Conservation (phyloP, 1,140 invertebrate species). For the Ctenoplectra terminalis region DNA sequence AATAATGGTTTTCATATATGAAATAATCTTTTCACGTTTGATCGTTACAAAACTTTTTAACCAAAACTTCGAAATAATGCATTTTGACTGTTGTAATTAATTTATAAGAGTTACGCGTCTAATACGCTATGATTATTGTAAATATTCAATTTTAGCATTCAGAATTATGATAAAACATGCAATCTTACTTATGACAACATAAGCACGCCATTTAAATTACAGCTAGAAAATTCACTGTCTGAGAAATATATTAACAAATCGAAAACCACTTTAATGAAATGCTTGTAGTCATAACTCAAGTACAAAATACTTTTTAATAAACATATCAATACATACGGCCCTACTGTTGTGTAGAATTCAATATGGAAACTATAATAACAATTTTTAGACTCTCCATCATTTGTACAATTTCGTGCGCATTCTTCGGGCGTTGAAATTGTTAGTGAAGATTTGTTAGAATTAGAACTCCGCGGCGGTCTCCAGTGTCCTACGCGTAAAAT, state of each 20-base stretch:
- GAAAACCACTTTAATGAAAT: neutral
- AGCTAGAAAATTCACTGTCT: neutral
- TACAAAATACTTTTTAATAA: neutral
- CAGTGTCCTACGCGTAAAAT: too few relatives aligned
- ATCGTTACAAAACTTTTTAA: too few relatives aligned
- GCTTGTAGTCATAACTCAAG: neutral
- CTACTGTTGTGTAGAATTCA: constrained; percentile 82
- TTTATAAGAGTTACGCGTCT: too few relatives aligned
- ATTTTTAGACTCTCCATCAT: constrained; percentile 54
- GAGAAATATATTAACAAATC: neutral
- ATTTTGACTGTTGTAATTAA: too few relatives aligned
- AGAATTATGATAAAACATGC: constrained; percentile 2
- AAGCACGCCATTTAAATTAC: neutral
- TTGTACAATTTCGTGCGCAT: constrained; percentile 75
- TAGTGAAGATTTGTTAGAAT: neutral
- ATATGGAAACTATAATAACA: constrained; percentile 82
- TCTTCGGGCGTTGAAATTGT: constrained; percentile 55
- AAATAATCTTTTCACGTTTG: too few relatives aligned
- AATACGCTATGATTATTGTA: neutral
- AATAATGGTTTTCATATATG: too few relatives aligned
- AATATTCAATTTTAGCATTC: neutral
- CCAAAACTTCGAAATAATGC: too few relatives aligned
- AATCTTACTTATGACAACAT: neutral
- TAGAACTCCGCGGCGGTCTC: too few relatives aligned
- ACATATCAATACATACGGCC: constrained; percentile 49